A percentile compares a stretch with the other conserved stretches of the same genome.
Conservation (phyloP, 2,797 vertebrate genomes). For the Neosilurus mollespiculum region DNA sequence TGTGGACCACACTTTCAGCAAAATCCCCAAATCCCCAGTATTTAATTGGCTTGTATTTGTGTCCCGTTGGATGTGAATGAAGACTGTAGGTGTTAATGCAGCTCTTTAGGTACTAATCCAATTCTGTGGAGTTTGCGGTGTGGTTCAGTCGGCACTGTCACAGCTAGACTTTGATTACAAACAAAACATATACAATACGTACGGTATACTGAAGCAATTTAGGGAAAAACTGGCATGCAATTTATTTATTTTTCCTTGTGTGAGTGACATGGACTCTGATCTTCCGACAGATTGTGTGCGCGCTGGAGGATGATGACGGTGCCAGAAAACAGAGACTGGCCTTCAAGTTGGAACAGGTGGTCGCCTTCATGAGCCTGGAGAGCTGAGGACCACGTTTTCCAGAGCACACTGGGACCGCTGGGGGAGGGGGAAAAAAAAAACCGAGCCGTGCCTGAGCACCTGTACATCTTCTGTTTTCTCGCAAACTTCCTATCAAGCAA, state of each 20-base stretch:
- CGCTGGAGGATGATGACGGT: conserved; percentile 91
- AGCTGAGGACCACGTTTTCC: conserved; percentile 98
- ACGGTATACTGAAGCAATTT: too few relatives aligned
- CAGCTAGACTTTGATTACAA: not conserved
- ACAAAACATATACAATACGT: not conserved
- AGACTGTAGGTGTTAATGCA: conserved; percentile 2
- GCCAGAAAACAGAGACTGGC: conserved; percentile 98
- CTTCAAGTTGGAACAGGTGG: conserved; percentile 99
- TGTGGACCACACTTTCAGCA: not conserved
- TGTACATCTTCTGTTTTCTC: conserved; percentile 71
- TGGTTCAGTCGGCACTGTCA: not conserved
- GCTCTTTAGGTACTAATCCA: conserved; percentile 12
- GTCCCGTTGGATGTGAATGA: conserved; percentile 16
- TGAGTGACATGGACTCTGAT: conserved; percentile 20
- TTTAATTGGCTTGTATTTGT: not conserved
- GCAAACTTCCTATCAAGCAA: conserved; percentile 77
- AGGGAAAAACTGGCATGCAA: not conserved
- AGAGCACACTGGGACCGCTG: conserved; percentile 88
- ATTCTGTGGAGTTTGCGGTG: conserved; percentile 7
- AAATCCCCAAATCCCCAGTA: not conserved
- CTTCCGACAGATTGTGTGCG: conserved; percentile 83
- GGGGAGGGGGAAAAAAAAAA: conserved; percentile 6
- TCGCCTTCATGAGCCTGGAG: conserved; percentile 98
- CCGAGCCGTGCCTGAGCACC: conserved; percentile 99
- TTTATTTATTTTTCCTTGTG: not conserved